Evolutionary conservation across 2,797 vertebrate genomes (phyloP).

Genomic region (Scolopax rusticola): DNA sequence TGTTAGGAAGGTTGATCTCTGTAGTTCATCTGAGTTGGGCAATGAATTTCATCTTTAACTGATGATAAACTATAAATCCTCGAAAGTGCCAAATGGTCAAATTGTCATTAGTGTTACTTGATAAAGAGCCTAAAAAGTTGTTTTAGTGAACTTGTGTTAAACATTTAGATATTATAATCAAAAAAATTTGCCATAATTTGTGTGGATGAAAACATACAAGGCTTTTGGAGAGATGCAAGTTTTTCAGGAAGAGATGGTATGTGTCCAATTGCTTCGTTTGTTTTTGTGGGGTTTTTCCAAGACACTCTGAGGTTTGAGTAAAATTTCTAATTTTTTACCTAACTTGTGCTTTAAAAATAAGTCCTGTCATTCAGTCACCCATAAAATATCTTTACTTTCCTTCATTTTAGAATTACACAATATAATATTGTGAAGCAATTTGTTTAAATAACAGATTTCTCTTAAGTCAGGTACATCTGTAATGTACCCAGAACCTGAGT

Average conservation of each 20-base stretch:
- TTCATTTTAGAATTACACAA: not conserved
- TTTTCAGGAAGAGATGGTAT: not conserved
- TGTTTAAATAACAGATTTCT: not conserved
- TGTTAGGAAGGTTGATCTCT: conserved; percentile 55
- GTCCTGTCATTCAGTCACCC: not conserved
- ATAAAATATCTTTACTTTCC: not conserved
- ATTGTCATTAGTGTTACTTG: conserved; percentile 12
- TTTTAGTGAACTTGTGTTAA: conserved; percentile 35
- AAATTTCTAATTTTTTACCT: not conserved
- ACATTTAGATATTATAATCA: conserved; percentile 24
- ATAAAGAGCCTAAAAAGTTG: conserved; percentile 1
- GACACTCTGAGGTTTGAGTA: not conserved
- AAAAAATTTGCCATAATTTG: not conserved
- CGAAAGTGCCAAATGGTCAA: not conserved
- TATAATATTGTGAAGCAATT: not conserved
- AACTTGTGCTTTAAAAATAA: not conserved
- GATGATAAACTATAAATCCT: conserved; percentile 56
- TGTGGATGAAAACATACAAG: not conserved
- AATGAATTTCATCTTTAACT: conserved; percentile 47
- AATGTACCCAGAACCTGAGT: not conserved
- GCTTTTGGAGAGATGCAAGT: not conserved
- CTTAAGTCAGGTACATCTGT: not conserved
- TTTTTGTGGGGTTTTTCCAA: not conserved
- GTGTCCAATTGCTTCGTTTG: not conserved
- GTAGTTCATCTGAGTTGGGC: conserved; percentile 22